Evolutionary conservation across 1,140 invertebrate genomes (phyloP).

Genomic region (Drosophila navojoa): DNA sequence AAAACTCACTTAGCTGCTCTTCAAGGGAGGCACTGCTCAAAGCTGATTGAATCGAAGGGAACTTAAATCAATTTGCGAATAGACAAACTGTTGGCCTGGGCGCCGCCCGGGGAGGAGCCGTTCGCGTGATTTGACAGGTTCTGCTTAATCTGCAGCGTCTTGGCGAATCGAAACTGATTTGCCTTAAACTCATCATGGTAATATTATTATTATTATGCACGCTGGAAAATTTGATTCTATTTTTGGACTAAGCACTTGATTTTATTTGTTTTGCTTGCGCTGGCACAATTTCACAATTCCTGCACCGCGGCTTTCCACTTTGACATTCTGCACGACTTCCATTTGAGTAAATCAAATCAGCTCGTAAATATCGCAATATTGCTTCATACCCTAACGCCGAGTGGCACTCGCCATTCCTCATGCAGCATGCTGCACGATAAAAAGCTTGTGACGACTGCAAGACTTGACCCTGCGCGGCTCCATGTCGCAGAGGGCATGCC

Average conservation of each 20-base stretch:
- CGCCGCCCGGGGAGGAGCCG: not conserved
- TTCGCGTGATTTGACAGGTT: slow-evolving; percentile 10
- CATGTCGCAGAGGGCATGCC: too few species aligned
- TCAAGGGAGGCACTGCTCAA: not conserved
- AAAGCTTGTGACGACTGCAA: not conserved
- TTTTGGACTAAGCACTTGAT: slow-evolving; percentile 32
- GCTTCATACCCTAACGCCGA: not conserved
- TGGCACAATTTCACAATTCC: slow-evolving; percentile 44
- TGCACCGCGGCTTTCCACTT: not conserved
- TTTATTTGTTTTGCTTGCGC: slow-evolving; percentile 22
- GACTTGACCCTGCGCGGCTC: too few species aligned
- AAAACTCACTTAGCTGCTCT: too few species aligned
- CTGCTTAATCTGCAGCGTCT: not conserved
- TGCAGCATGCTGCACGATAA: not conserved
- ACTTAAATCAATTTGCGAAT: not conserved
- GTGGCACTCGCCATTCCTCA: not conserved
- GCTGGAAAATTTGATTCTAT: slow-evolving; percentile 23
- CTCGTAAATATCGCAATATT: slow-evolving; percentile 57
- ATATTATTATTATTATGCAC: slow-evolving; percentile 46
- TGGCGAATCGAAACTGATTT: slow-evolving; percentile 20
- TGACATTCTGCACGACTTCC: slow-evolving; percentile 31
- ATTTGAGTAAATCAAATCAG: slow-evolving; percentile 77
- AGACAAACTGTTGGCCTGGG: not conserved
- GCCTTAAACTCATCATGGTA: slow-evolving; percentile 19
- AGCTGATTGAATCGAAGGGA: not conserved